Conservation (phyloP, 2,113 vertebrate species). For the Phyllostomus hastatus region DNA sequence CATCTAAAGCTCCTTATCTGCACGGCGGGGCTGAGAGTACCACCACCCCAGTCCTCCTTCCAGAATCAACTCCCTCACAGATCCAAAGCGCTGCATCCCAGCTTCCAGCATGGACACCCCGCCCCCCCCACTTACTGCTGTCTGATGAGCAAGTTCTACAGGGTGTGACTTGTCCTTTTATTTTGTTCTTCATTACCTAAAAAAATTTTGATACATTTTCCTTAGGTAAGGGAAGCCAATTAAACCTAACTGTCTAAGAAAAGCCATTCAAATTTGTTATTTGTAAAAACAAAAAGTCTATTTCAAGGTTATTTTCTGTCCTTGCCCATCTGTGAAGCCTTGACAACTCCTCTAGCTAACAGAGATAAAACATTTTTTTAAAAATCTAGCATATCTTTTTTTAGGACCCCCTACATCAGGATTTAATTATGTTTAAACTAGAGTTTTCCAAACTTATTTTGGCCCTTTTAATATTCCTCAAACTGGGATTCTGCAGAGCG, state of each 20-base stretch:
- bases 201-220: neutral
- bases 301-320: conserved; percentile 68
- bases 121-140: neutral
- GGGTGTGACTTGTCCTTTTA: neutral
- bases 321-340: conserved; percentile 49
- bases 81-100: accelerated
- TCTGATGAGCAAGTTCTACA: neutral
- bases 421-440: conserved; percentile 59
- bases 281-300: conserved; percentile 47
- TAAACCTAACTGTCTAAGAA: neutral
- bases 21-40: neutral
- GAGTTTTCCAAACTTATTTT: conserved; percentile 54
- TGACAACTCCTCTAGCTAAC: conserved; percentile 44
- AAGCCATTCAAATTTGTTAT: conserved; percentile 28
- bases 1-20: neutral
- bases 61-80: neutral
- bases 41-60: neutral
- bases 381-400: conserved; percentile 39
- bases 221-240: neutral
- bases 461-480: conserved; percentile 34
- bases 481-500: conserved; percentile 11
- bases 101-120: too few relatives aligned
- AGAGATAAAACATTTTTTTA: conserved; percentile 39
- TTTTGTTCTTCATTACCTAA: neutral
- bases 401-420: conserved; percentile 29